Base-by-base conservation (phyloP, 2,113 vertebrate genomes). In the Chloebia gouldiae region DNA sequence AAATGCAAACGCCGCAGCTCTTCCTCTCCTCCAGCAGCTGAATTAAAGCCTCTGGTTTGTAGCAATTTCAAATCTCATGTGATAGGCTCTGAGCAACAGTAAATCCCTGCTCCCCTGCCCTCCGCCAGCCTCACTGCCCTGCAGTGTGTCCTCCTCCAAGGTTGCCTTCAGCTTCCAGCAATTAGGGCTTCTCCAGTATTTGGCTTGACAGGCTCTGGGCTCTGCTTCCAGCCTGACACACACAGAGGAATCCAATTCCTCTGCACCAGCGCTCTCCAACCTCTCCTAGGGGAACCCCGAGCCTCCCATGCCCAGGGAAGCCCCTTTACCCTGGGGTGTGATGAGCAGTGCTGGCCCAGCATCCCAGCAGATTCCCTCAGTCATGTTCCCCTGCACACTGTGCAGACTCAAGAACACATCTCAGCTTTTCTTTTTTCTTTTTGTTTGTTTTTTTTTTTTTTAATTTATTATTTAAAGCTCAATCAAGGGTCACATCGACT, bases 101-200 rank as follows among this genome's bases (percentile, higher is more conserved):
- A 96, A 95, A 96, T 96, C 95, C 95, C 93, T 11, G 61, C 13
- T 93, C 57, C 73, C 77, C 57, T 51, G 78, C 70, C 93, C 92
- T 65, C 81, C n/a, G 0, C 42, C 89, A 92, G 71, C 89, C 86
- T 68, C 6, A 0, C 72, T 89, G 90, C 93, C 92, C 92, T 35
- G 84, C 51, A 11, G 57, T 1, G 5, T 76, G 92, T 96, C 96
- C 92, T 96, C 92, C 88, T 96, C 81, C 96, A 95, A 96, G 96
- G 93, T 92, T 96, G 93, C 75, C 63, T 82, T 61, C 70, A 87
- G 90, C 87, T 84, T 9, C 90, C 87, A 94, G 92, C 92, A 91
- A 60, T 91, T 69, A 69, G 50, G 59, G 72, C 45, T 88, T 21
- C 81, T 92, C 75, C n/a, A 5, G 87, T 53, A 3, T n/a, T 81